phyloP scores from a whole-genome alignment of 2,797 vertebrate genomes.

The Platyrinchus mystaceus region DNA sequence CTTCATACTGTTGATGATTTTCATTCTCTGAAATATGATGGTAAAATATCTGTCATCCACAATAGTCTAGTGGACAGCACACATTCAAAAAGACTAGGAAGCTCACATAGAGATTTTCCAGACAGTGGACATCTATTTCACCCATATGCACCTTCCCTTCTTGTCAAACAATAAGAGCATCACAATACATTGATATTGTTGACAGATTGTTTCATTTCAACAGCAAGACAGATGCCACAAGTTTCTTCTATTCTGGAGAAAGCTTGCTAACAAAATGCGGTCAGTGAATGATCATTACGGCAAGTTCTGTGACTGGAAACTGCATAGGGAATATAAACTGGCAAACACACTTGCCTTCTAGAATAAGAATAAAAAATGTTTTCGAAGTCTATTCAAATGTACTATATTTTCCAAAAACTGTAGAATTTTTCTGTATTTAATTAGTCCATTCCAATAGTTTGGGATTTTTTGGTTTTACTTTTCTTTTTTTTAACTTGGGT shows the following conservation, averaged over 20 bases:
- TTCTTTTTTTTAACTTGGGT: not conserved
- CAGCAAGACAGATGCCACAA: not conserved
- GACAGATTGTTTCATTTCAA: not conserved
- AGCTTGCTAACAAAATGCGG: not conserved
- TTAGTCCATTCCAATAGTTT: not conserved
- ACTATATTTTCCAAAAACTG: not conserved
- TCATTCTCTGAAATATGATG: not conserved
- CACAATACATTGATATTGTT: not conserved
- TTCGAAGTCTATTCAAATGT: not conserved
- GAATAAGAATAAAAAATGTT: not conserved
- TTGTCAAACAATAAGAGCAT: not conserved
- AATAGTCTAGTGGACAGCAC: not conserved
- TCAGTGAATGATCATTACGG: not conserved
- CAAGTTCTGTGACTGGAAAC: not conserved
- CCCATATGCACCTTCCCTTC: accelerated
- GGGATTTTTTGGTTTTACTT: too few relatives aligned
- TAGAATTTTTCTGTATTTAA: not conserved
- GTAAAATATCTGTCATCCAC: not conserved
- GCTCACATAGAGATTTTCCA: not conserved
- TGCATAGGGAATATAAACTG: not conserved
- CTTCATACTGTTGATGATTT: not conserved
- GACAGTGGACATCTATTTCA: not conserved
- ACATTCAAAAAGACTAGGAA: not conserved
- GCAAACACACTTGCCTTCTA: not conserved
- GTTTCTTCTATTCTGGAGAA: not conserved